phyloP scores from a whole-genome alignment of 2,797 vertebrate genomes.

The Lithobates sylvaticus region DNA sequence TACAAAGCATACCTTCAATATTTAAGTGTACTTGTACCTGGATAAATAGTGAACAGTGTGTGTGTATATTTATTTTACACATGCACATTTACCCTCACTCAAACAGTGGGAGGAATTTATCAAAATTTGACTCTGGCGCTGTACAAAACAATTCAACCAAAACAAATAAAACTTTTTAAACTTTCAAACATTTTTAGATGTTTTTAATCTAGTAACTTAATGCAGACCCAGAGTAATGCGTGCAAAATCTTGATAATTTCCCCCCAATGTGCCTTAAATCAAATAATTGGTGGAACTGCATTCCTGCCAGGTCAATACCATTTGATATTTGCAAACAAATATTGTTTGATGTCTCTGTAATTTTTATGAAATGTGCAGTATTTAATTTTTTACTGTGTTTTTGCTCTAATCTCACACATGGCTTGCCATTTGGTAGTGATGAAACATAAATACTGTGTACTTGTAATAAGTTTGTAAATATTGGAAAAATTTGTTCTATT shows the following conservation, averaged over 20 bases:
- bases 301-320: conserved; percentile 78
- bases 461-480: conserved; percentile 84
- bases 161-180: neutral
- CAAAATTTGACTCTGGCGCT: conserved; percentile 11
- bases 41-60: conserved; percentile 30
- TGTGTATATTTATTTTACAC: conserved; percentile 27
- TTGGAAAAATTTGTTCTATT: conserved; percentile 81
- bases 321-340: conserved; percentile 82
- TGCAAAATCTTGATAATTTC: conserved; percentile 54
- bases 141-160: conserved; percentile 6
- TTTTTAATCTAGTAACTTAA: conserved; percentile 13
- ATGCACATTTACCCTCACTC: conserved; percentile 23
- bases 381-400: conserved; percentile 75
- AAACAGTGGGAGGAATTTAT: conserved; percentile 59
- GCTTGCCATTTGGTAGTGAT: conserved; percentile 81
- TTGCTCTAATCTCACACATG: conserved; percentile 71
- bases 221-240: conserved; percentile 24
- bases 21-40: conserved; percentile 51
- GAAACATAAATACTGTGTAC: conserved; percentile 83
- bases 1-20: neutral
- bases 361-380: conserved; percentile 87
- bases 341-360: conserved; percentile 80
- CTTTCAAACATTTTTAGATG: conserved; percentile 46
- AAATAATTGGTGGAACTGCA: conserved; percentile 75
- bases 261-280: conserved; percentile 70